phyloP scores from a whole-genome alignment of 2,113 vertebrate species.

The Ammospiza caudacuta region DNA sequence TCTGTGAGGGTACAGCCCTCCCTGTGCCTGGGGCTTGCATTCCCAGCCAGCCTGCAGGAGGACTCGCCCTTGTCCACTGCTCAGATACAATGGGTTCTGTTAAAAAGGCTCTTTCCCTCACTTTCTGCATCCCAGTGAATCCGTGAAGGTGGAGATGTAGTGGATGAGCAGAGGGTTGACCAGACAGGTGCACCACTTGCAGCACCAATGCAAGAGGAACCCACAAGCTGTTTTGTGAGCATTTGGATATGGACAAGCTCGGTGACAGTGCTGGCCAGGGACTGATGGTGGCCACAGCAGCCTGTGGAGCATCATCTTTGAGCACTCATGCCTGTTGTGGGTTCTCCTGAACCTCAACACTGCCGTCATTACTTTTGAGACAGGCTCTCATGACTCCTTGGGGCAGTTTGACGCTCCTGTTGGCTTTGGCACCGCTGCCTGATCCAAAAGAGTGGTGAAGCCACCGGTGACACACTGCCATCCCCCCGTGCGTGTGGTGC shows the following conservation, averaged over 20 bases:
- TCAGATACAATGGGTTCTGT: rapidly evolving
- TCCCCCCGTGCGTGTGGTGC: not conserved
- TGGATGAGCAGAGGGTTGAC: not conserved
- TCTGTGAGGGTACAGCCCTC: not conserved
- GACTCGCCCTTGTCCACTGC: rapidly evolving
- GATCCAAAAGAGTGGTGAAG: not conserved
- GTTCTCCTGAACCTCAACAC: not conserved
- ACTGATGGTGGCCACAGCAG: not conserved
- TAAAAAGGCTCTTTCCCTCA: not conserved
- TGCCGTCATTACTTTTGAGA: rapidly evolving
- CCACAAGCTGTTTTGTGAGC: not conserved
- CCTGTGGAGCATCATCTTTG: not conserved
- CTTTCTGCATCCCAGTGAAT: not conserved
- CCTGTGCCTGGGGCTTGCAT: not conserved
- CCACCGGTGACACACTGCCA: not conserved
- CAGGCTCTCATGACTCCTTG: not conserved
- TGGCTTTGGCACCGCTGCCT: not conserved
- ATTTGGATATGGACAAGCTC: not conserved
- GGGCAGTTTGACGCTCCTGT: not conserved
- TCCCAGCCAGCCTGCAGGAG: not conserved
- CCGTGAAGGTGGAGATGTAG: rapidly evolving
- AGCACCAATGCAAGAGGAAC: not conserved
- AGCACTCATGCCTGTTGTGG: not conserved
- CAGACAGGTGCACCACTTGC: not conserved
- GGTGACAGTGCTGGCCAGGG: rapidly evolving